Evolutionary conservation across 2,888 invertebrate species (phyloP).

Genomic region (Atherix ibis): DNA sequence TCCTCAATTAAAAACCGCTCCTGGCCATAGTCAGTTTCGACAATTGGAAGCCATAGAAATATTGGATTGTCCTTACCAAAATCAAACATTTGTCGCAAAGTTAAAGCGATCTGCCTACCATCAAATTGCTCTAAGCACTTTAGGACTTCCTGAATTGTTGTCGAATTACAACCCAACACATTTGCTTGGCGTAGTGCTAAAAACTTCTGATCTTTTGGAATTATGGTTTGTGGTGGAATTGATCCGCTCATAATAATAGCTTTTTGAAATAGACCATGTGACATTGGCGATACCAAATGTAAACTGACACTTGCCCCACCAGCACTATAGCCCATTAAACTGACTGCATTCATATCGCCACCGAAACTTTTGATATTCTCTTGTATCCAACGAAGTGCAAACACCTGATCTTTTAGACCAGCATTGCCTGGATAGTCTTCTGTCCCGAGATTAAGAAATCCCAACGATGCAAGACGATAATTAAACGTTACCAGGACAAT

Average conservation of each 20-base stretch:
- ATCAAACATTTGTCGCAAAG: conserved; percentile 17
- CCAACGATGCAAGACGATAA: conserved; percentile 28
- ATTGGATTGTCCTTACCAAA: conserved; percentile 21
- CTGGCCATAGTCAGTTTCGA: conserved; percentile 34
- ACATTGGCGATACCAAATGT: conserved; percentile 42
- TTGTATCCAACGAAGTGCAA: conserved; percentile 45
- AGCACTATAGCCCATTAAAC: conserved; percentile 38
- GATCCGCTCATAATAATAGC: conserved; percentile 52
- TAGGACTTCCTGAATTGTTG: conserved; percentile 22
- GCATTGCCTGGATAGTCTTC: conserved; percentile 46
- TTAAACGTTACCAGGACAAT: conserved; percentile 25
- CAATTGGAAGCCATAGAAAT: conserved; percentile 33
- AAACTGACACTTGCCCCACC: conserved; percentile 3
- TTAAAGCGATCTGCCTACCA: conserved; percentile 11
- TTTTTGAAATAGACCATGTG: conserved; percentile 47
- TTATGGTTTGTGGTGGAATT: conserved; percentile 17
- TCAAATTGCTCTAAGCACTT: conserved; percentile 30
- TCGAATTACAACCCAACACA: conserved; percentile 29
- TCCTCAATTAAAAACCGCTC: conserved; percentile 35
- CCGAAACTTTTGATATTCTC: conserved; percentile 46
- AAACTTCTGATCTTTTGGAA: conserved; percentile 31
- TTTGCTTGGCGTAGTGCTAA: conserved; percentile 35
- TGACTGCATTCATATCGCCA: conserved; percentile 45
- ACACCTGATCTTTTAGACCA: conserved; percentile 51
- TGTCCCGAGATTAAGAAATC: conserved; percentile 44